These are phyloP conservation scores for Bombus haemorrhoidalis DNA, from an alignment of 1,140 invertebrate species.

Conservation along the genomic window DNA sequence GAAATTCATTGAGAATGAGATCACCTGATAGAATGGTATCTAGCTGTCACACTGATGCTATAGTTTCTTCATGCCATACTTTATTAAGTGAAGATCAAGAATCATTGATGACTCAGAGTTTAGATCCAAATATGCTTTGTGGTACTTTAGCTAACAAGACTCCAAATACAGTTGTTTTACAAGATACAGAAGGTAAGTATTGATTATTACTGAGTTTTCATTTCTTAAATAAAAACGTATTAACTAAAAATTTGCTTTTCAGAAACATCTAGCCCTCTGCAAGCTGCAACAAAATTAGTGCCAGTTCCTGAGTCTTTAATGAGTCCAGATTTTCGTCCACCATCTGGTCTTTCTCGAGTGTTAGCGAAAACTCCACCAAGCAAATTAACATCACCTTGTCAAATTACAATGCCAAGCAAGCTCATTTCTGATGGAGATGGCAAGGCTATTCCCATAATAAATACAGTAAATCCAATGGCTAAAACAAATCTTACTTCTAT, in stretches of 20 bases:
- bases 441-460: constrained; percentile 74
- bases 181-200: constrained; percentile 75
- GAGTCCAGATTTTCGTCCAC: constrained; percentile 90
- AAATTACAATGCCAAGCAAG: constrained; percentile 75
- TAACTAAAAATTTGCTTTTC: constrained; percentile 35
- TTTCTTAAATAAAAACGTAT: background rate
- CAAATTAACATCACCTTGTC: constrained; percentile 77
- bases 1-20: constrained; percentile 81
- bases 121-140: constrained; percentile 83
- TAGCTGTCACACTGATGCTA: constrained; percentile 85
- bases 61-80: constrained; percentile 76
- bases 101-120: constrained; percentile 85
- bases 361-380: constrained; percentile 76
- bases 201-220: background rate
- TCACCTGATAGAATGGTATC: constrained; percentile 88
- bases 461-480: constrained; percentile 74
- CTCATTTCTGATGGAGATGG: constrained; percentile 66
- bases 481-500: constrained; percentile 70
- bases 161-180: constrained; percentile 58
- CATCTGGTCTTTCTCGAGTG: constrained; percentile 76
- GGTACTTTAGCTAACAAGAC: constrained; percentile 73
- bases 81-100: constrained; percentile 75
- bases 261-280: constrained; percentile 85
- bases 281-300: constrained; percentile 92
- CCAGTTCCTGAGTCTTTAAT: constrained; percentile 93